Conservation (phyloP, 2,888 invertebrate genomes). For the Yponomeuta sedellus region DNA sequence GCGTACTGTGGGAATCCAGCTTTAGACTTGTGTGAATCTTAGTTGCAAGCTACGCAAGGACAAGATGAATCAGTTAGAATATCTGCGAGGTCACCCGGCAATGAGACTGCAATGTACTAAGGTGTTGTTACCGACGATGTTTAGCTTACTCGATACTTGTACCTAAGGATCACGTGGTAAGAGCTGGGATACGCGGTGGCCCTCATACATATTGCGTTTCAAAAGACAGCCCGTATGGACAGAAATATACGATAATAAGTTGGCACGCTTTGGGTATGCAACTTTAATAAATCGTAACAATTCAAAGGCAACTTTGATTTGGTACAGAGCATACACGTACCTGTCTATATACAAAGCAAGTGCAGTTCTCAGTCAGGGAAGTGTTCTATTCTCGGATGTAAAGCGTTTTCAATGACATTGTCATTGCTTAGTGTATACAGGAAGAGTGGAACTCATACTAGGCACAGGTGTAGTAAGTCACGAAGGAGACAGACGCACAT, state of each 20-base stretch:
- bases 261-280: not conserved
- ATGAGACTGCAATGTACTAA: too few relatives aligned
- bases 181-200: too few relatives aligned
- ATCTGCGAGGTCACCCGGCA: not conserved
- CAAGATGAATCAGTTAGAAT: not conserved
- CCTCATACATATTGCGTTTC: too few relatives aligned
- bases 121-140: too few relatives aligned
- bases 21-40: not conserved
- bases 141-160: too few relatives aligned
- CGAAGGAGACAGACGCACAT: too few relatives aligned
- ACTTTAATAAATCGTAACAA: too few relatives aligned
- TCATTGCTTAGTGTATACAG: not conserved
- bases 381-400: constrained; percentile 5
- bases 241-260: not conserved
- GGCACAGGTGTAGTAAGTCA: too few relatives aligned
- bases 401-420: constrained; percentile 6
- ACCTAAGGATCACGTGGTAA: too few relatives aligned
- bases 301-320: too few relatives aligned
- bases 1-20: not conserved
- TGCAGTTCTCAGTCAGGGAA: constrained; percentile 6
- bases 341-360: not conserved
- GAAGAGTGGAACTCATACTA: not conserved
- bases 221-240: too few relatives aligned
- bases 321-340: too few relatives aligned
- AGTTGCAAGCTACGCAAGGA: not conserved